A percentile compares a stretch with the other conserved stretches of the same genome.
phyloP scores from a whole-genome alignment of 2,888 invertebrate species.

The Platycnemis pennipes region DNA sequence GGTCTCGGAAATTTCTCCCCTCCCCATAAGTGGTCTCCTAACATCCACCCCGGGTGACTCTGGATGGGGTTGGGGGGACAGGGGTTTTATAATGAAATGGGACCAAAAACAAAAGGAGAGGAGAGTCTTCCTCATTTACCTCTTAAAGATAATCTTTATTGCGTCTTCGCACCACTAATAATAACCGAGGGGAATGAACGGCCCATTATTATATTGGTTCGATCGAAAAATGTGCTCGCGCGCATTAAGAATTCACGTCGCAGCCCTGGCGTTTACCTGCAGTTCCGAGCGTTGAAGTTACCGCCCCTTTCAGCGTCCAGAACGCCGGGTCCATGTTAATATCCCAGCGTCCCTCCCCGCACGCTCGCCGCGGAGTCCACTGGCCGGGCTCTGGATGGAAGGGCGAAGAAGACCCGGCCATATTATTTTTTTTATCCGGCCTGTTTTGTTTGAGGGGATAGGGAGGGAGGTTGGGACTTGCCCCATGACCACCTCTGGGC shows the following conservation, averaged over 20 bases:
- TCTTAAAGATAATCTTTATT: background rate
- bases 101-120: slow-evolving; percentile 19
- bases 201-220: background rate
- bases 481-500: background rate
- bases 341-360: background rate
- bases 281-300: slow-evolving; percentile 54
- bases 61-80: too few species aligned
- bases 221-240: slow-evolving; percentile 25
- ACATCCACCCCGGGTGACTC: background rate
- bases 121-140: slow-evolving; percentile 9
- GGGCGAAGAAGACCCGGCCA: background rate
- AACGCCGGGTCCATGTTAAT: slow-evolving; percentile 55
- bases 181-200: background rate
- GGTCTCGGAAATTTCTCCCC: background rate
- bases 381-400: background rate
- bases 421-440: background rate
- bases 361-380: background rate
- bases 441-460: slow-evolving; percentile 48
- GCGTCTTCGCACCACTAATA: background rate
- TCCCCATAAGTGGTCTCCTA: slow-evolving; percentile 5
- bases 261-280: slow-evolving; percentile 43
- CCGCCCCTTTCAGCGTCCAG: background rate
- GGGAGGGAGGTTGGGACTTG: background rate
- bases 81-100: too few species aligned
- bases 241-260: slow-evolving; percentile 50